Evolutionary conservation across 2,113 vertebrate genomes (phyloP).

Genomic region (Amphiprion percula): DNA sequence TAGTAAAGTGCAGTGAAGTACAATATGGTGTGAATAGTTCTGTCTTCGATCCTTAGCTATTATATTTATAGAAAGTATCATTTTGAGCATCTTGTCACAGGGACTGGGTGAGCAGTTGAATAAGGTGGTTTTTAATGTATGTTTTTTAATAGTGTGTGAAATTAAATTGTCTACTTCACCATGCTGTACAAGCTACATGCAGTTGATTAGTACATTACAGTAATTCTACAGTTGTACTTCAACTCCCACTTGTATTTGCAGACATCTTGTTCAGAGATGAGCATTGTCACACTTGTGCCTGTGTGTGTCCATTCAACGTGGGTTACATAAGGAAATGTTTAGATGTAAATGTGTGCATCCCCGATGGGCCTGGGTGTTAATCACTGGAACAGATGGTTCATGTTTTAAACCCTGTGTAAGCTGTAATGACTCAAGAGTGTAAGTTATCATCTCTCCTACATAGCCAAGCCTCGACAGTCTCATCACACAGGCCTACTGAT

Average conservation of each 20-base stretch:
- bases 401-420: slow-evolving; percentile 77
- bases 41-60: background rate
- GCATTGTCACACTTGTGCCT: background rate
- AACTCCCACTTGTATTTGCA: background rate
- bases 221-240: background rate
- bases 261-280: slow-evolving; percentile 1
- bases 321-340: slow-evolving; percentile 49
- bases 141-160: background rate
- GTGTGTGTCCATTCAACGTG: slow-evolving; percentile 11
- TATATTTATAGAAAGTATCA: background rate
- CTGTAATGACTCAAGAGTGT: slow-evolving; percentile 74
- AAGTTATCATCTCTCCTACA: slow-evolving; percentile 63
- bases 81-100: background rate
- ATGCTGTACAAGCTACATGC: background rate
- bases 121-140: background rate
- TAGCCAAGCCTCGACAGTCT: slow-evolving; percentile 45
- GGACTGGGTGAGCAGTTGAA: background rate
- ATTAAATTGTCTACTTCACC: background rate
- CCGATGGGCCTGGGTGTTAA: slow-evolving; percentile 65
- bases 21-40: background rate
- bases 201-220: background rate
- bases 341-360: slow-evolving; percentile 49
- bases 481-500: slow-evolving; percentile 10
- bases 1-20: background rate
- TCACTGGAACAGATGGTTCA: slow-evolving; percentile 78